Evolutionary conservation across 2,113 vertebrate genomes (phyloP).

Genomic region (Pedetes capensis): DNA sequence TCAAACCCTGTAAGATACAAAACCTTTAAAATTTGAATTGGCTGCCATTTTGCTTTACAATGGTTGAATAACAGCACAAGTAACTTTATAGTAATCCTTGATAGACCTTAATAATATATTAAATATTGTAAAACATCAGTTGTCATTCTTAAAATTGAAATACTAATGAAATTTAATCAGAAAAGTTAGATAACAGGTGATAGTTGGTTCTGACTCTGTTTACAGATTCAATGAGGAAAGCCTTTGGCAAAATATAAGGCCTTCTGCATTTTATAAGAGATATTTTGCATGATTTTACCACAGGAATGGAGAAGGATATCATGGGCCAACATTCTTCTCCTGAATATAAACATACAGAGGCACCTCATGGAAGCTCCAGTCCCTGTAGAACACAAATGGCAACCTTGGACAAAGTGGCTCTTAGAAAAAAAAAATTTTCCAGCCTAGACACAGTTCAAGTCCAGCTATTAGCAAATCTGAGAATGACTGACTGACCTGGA

Average conservation of each 20-base stretch:
- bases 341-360: not conserved
- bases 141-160: not conserved
- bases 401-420: not conserved
- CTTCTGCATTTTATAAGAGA: slow-evolving; percentile 17
- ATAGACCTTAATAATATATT: not conserved
- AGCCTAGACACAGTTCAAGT: not conserved
- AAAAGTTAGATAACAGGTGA: not conserved
- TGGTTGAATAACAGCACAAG: not conserved
- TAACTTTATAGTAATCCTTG: not conserved
- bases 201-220: not conserved
- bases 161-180: not conserved
- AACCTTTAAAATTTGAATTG: not conserved
- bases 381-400: not conserved
- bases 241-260: not conserved
- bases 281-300: not conserved
- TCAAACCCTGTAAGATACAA: not conserved
- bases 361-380: not conserved
- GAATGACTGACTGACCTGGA: not conserved
- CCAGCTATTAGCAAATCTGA: not conserved
- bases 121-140: not conserved
- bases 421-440: not conserved
- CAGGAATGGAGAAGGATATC: not conserved
- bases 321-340: not conserved
- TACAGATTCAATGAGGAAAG: not conserved
- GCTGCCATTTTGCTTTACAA: not conserved